Conservation (phyloP, 2,888 invertebrate species). For the Nudaria mundana region DNA sequence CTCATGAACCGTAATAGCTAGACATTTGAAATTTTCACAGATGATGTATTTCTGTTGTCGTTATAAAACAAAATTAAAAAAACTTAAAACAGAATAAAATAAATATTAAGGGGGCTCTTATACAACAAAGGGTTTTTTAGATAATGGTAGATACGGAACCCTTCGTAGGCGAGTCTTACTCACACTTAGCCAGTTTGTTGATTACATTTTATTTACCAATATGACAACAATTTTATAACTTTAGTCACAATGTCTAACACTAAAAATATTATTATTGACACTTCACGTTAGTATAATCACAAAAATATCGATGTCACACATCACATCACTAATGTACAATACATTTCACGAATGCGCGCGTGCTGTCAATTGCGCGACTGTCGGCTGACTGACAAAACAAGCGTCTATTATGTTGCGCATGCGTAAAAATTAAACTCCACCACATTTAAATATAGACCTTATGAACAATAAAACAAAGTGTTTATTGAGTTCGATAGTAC, state of each 20-base stretch:
- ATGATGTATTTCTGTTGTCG: too few relatives aligned
- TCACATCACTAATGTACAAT: conserved; percentile 51
- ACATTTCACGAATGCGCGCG: conserved; percentile 25
- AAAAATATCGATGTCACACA: conserved; percentile 39
- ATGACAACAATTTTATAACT: neutral
- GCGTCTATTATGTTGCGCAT: conserved; percentile 46
- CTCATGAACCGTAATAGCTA: too few relatives aligned
- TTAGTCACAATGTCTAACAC: neutral
- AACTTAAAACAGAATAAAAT: too few relatives aligned
- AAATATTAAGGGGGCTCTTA: too few relatives aligned
- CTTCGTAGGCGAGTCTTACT: too few relatives aligned
- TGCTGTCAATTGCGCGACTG: conserved; percentile 42
- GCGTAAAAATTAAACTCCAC: conserved; percentile 30
- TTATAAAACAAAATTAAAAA: too few relatives aligned
- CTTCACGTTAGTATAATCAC: neutral
- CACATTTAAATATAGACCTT: conserved; percentile 33
- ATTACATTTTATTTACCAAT: too few relatives aligned
- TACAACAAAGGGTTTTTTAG: too few relatives aligned
- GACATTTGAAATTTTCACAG: too few relatives aligned
- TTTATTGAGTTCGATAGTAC: conserved; percentile 14
- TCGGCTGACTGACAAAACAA: conserved; percentile 45
- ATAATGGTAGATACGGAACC: too few relatives aligned
- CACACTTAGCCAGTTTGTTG: too few relatives aligned
- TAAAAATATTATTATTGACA: neutral
- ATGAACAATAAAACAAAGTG: conserved; percentile 22